These are phyloP conservation scores for Lithodes maja DNA, from an alignment of 2,888 invertebrate species.

Conservation along the genomic window DNA sequence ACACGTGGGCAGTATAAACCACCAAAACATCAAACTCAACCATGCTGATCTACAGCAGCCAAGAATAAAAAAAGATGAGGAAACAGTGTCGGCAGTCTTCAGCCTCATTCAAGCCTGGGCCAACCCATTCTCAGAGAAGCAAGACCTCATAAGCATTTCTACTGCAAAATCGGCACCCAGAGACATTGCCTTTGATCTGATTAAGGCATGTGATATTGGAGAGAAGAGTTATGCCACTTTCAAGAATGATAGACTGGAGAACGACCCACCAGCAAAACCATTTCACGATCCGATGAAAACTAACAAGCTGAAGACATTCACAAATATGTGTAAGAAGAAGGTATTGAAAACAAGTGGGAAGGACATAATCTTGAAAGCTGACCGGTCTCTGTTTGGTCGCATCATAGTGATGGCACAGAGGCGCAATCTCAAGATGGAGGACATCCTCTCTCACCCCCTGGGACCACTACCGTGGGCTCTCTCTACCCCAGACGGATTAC, in stretches of 20 bases:
- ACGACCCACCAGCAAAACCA: neutral
- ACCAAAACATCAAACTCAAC: too few species aligned
- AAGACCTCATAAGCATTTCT: constrained; percentile 17
- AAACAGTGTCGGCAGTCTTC: neutral
- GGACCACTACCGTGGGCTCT: constrained; percentile 5
- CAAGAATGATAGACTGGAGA: constrained; percentile 4
- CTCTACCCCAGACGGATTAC: constrained; percentile 36
- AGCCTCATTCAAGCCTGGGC: constrained; percentile 10
- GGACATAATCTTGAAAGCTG: neutral
- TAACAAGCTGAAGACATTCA: neutral
- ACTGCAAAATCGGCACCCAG: constrained; percentile 12
- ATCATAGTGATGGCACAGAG: constrained; percentile 34
- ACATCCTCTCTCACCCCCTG: neutral
- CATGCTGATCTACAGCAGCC: constrained; percentile 18
- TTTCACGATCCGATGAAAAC: constrained; percentile 16
- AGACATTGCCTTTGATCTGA: constrained; percentile 20
- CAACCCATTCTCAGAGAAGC: constrained; percentile 11
- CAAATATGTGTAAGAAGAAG: neutral
- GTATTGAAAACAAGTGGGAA: constrained; percentile 5
- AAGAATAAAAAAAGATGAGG: constrained; percentile 7
- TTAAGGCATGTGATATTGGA: constrained; percentile 1
- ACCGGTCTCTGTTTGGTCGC: constrained; percentile 20
- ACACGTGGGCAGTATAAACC: too few species aligned
- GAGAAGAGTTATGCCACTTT: constrained; percentile 9
- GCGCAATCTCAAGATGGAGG: constrained; percentile 26